Conservation (phyloP, 2,113 vertebrate species). For the Podocnemis expansa region DNA sequence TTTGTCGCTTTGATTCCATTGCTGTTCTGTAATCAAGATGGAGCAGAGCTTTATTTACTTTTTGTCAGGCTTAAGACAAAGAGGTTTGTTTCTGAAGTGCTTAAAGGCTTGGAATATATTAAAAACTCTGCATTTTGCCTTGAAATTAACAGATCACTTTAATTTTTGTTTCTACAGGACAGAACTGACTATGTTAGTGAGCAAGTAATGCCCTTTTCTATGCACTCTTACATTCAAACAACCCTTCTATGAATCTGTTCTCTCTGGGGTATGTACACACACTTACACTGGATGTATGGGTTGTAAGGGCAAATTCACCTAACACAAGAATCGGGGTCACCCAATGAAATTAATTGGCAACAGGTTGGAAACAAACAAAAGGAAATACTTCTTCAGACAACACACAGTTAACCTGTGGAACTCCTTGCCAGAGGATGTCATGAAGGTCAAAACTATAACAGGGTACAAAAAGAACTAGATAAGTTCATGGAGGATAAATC, state of each 20-base stretch:
- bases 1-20: not conserved
- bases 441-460: no score
- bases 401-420: no score
- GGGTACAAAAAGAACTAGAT: no score
- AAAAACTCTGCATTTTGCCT: not conserved
- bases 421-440: no score
- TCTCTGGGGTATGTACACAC: not conserved
- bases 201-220: not conserved
- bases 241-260: not conserved
- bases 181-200: accelerated
- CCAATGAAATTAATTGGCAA: no score
- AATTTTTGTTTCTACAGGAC: not conserved
- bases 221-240: not conserved
- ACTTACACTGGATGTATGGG: not conserved
- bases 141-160: not conserved
- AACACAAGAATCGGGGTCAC: no score
- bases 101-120: not conserved
- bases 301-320: not conserved
- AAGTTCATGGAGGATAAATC: no score
- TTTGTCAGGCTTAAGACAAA: not conserved
- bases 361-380: no score
- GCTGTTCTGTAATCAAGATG: not conserved
- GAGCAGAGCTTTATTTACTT: not conserved
- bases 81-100: not conserved
- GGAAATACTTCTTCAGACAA: no score